These are phyloP conservation scores for Mobula birostris DNA, from an alignment of 2,113 vertebrate species.

Conservation along the genomic window DNA sequence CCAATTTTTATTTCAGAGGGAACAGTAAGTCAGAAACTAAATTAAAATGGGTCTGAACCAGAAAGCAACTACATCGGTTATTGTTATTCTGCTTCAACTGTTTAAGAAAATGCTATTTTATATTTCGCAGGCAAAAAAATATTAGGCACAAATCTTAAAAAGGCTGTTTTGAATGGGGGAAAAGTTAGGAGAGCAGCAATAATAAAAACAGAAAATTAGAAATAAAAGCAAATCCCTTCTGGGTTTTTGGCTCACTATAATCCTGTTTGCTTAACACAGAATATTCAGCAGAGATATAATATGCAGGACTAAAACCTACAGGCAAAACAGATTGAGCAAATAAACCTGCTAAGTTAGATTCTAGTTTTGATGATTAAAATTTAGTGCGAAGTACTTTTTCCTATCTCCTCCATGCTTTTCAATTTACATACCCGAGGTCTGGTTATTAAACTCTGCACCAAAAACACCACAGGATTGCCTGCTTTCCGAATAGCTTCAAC, in stretches of 20 bases:
- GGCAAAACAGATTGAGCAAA: neutral
- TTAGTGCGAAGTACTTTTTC: neutral
- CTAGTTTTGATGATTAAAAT: neutral
- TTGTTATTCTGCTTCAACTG: neutral
- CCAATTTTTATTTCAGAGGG: neutral
- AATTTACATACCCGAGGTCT: constrained; percentile 75
- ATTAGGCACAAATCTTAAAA: neutral
- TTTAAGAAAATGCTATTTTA: neutral
- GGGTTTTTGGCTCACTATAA: neutral
- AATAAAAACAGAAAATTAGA: neutral
- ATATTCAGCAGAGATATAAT: neutral
- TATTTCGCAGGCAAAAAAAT: neutral
- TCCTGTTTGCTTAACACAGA: neutral
- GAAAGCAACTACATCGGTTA: neutral
- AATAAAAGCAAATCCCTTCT: neutral
- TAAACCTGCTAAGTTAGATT: neutral
- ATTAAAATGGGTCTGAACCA: neutral
- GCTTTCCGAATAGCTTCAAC: constrained; percentile 96
- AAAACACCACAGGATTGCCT: constrained; percentile 86
- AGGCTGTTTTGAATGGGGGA: neutral
- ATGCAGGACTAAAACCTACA: neutral
- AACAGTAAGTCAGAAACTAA: neutral
- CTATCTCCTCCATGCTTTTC: constrained; percentile 43
- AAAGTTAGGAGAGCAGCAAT: neutral
- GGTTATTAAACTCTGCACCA: constrained; percentile 91